Evolutionary conservation across 2,113 vertebrate genomes (phyloP).

Genomic region (Meleagris gallopavo): DNA sequence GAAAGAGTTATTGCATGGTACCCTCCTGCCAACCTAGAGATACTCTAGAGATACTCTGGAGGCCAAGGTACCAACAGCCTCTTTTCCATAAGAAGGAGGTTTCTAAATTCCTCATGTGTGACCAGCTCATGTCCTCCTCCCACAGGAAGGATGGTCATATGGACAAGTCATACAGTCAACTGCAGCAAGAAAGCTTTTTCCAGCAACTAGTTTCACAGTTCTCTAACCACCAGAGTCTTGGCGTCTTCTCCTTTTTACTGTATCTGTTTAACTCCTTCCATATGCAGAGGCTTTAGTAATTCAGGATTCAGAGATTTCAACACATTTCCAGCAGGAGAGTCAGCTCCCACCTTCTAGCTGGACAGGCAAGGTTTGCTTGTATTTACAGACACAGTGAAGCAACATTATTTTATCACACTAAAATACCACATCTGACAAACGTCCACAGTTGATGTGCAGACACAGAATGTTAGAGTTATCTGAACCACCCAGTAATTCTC

Average conservation of each 20-base stretch:
- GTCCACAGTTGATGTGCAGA: neutral
- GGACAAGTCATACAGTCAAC: neutral
- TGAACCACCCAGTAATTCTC: neutral
- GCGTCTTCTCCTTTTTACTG: neutral
- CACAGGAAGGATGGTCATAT: neutral
- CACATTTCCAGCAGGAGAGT: neutral
- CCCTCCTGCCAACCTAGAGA: neutral
- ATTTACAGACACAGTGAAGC: neutral
- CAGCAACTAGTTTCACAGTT: neutral
- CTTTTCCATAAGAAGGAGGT: neutral
- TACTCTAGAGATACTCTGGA: neutral
- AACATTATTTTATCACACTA: neutral
- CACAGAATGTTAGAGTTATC: fast-evolving
- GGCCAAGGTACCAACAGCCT: neutral
- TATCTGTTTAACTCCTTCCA: neutral
- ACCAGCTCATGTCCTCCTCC: neutral
- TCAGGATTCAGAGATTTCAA: neutral
- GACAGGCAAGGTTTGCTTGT: neutral
- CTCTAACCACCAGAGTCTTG: neutral
- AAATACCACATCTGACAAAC: neutral
- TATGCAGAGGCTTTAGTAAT: neutral
- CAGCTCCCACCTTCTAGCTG: neutral
- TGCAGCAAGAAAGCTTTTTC: neutral
- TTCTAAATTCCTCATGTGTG: neutral
- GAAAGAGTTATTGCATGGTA: neutral